Conservation (phyloP, 2,113 vertebrate genomes). For the Ammospiza caudacuta region DNA sequence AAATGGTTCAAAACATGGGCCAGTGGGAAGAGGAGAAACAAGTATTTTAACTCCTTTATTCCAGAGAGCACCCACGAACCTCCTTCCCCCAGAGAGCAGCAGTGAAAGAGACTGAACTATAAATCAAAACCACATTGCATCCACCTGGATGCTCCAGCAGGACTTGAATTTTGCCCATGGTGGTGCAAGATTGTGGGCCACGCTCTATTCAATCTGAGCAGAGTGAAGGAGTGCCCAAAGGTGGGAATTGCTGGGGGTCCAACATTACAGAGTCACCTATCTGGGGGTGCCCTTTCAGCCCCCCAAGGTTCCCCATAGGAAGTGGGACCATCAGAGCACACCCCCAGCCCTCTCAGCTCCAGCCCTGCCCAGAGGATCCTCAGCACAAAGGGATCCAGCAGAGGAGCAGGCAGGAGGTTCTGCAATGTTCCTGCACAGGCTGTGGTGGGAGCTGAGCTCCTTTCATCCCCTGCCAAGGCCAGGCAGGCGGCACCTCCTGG, state of each 20-base stretch:
- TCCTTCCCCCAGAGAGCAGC: rapidly evolving
- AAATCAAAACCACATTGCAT: background rate
- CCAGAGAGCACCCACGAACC: background rate
- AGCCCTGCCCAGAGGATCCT: background rate
- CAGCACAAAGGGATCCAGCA: background rate
- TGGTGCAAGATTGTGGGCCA: background rate
- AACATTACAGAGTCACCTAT: rapidly evolving
- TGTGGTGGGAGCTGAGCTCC: background rate
- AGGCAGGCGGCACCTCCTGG: background rate
- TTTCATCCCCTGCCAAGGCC: constrained; percentile 26
- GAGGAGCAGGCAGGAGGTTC: background rate
- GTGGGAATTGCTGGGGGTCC: background rate
- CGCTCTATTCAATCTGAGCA: background rate
- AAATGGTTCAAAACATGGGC: background rate
- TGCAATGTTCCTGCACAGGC: background rate
- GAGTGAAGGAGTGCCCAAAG: background rate
- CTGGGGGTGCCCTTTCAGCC: background rate
- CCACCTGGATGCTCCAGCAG: background rate
- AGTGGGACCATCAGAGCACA: background rate
- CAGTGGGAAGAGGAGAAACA: constrained; percentile 25
- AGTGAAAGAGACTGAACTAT: background rate
- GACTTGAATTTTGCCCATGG: rapidly evolving
- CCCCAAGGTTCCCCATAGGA: rapidly evolving
- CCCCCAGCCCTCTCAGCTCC: background rate
- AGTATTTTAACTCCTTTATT: background rate